Percentiles rank a stretch among this genome's conserved stretches.
These are phyloP conservation scores for Phanerotoma sp. DNA, from an alignment of 2,888 invertebrate species.

Conservation along the genomic window DNA sequence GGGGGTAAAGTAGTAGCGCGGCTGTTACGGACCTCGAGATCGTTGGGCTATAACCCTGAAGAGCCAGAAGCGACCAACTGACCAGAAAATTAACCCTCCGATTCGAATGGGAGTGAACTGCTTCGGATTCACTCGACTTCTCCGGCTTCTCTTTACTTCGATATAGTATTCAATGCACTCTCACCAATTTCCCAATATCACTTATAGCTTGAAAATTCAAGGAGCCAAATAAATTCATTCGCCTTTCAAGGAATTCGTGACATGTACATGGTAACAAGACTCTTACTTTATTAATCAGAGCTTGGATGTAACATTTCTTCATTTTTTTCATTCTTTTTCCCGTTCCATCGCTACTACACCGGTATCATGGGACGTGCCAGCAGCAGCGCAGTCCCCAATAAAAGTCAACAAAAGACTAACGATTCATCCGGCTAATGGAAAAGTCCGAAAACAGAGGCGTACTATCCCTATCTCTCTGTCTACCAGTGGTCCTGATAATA, in stretches of 20 bases:
- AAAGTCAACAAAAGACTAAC: constrained; percentile 59
- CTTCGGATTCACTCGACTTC: constrained; percentile 23
- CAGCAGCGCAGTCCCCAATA: constrained; percentile 52
- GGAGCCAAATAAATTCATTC: background rate
- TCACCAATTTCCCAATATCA: background rate
- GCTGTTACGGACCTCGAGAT: constrained; percentile 56
- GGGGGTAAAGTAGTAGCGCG: constrained; percentile 50
- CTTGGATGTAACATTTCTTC: constrained; percentile 20
- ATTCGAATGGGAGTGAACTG: constrained; percentile 42
- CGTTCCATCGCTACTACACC: constrained; percentile 7
- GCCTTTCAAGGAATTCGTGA: constrained; percentile 1
- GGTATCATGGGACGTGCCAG: constrained; percentile 35
- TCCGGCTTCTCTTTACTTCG: constrained; percentile 6
- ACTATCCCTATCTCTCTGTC: constrained; percentile 20
- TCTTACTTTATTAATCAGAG: constrained; percentile 47
- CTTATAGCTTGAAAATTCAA: background rate
- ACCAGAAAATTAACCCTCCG: constrained; percentile 59
- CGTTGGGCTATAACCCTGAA: constrained; percentile 54
- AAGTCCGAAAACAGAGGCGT: constrained; percentile 57
- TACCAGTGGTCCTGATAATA: constrained; percentile 18
- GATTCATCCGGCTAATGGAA: constrained; percentile 58
- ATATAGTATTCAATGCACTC: constrained; percentile 4
- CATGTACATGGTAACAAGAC: constrained; percentile 22
- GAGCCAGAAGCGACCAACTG: constrained; percentile 58
- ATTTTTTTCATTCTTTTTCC: constrained; percentile 7